These are phyloP conservation scores for Heteromyza rotundicornis DNA, from an alignment of 2,888 invertebrate genomes.

Conservation along the genomic window DNA sequence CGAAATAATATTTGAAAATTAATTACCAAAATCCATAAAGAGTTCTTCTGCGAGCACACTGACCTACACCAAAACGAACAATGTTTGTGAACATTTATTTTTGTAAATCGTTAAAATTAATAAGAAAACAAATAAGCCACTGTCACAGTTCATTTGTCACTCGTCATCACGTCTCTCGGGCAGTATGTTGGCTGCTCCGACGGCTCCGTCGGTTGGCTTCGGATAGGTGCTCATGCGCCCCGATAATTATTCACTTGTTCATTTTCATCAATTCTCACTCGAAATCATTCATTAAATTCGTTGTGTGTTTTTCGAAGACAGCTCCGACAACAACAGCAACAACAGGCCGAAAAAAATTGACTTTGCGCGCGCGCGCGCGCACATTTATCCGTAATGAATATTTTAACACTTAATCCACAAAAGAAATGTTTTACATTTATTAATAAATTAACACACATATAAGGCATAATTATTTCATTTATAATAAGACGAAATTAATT, in stretches of 20 bases:
- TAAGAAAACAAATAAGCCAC: conserved; percentile 26
- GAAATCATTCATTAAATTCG: conserved; percentile 29
- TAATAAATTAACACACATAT: conserved; percentile 53
- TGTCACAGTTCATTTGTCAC: conserved; percentile 48
- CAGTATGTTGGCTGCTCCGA: background rate
- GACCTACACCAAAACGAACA: too few species aligned
- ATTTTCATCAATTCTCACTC: conserved; percentile 21
- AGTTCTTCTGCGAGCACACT: too few species aligned
- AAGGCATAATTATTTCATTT: conserved; percentile 44
- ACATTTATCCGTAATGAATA: conserved; percentile 50
- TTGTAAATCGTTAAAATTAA: too few species aligned
- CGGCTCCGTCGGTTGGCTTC: background rate
- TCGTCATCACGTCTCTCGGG: conserved; percentile 32
- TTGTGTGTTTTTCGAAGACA: background rate
- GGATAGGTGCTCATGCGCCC: background rate
- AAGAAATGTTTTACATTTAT: conserved; percentile 51
- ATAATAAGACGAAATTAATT: conserved; percentile 10
- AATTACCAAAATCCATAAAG: too few species aligned
- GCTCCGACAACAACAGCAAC: background rate
- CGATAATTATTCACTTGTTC: conserved; percentile 54
- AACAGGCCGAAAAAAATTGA: conserved; percentile 26
- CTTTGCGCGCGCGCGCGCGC: conserved; percentile 37
- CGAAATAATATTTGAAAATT: too few species aligned
- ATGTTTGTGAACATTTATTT: too few species aligned
- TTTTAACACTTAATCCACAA: conserved; percentile 45